Evolutionary conservation across 2,113 vertebrate genomes (phyloP).

Genomic region (Climacteris rufus): DNA sequence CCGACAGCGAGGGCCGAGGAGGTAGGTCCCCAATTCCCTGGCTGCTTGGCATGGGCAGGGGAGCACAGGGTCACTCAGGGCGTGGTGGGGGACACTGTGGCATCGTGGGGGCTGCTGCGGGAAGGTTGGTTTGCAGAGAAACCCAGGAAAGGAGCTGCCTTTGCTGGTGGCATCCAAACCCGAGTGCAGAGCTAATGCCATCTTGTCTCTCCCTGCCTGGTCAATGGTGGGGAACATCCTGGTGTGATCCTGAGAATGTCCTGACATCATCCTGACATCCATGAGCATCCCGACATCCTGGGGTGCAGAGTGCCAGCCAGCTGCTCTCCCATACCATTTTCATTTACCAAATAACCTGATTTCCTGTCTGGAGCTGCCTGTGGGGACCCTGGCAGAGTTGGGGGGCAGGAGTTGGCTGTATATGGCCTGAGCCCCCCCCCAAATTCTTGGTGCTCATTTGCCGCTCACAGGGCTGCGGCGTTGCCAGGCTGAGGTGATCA

Average conservation of each 20-base stretch:
- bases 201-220: not conserved
- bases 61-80: fast-evolving
- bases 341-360: not conserved
- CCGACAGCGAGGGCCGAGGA: constrained; percentile 98
- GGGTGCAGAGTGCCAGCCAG: not conserved
- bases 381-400: fast-evolving
- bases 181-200: fast-evolving
- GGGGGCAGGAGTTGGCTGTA: not conserved
- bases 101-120: fast-evolving
- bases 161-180: not conserved
- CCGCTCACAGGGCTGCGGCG: fast-evolving
- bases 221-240: not conserved
- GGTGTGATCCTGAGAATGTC: not conserved
- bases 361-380: not conserved
- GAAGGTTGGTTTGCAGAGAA: not conserved
- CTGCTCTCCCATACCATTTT: fast-evolving
- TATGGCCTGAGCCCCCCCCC: fast-evolving
- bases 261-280: not conserved
- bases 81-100: fast-evolving
- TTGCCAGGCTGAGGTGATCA: not conserved
- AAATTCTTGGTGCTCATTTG: not conserved
- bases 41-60: fast-evolving
- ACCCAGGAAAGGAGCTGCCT: not conserved
- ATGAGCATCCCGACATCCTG: not conserved
- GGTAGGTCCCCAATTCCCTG: constrained; percentile 73